Evolutionary conservation across 2,797 vertebrate species (phyloP), one percentile per base, ranked within the genome.

Genomic region (Poeciliopsis paucimaculata): DNA sequence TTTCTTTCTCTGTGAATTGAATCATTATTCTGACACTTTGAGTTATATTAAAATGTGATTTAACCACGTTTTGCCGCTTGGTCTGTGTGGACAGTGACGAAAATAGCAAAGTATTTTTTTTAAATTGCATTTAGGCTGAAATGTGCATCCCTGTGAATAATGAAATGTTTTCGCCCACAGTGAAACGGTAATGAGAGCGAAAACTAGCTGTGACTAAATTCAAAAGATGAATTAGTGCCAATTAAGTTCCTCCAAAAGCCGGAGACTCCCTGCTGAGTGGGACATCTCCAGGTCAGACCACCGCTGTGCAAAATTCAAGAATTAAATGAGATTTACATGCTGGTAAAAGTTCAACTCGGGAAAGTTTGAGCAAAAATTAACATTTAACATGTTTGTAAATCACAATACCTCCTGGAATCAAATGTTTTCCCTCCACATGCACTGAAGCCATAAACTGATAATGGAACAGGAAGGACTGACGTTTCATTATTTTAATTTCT

Each of bases 401-500:
- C 71, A 88, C 90, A 87, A 76, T 16, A 77, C 68, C 80, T 79
- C 66, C 72, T 77, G 62, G 84, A 90, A 87, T 86, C 86, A 86
- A 85, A 80, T 84, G 57, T 73, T 49, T 76, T 76, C 81, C 72
- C 76, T 86, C 81, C 77, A 71, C 66, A 84, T 85, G 82, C 62
- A 9, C 46, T 39, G 73, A 82, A 74, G 81, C 66, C 72, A 36
- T 91, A 88, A 90, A 90, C 82, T 83, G 80, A 91, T 88, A 81
- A 85, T 81, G 84, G 73, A 78, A 80, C 78, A 55, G 81, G 84
- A 79, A 70, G 81, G 77, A 73, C 10, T 75, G 78, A 84, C 78
- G 85, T 90, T 90, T 91, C 84, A 92, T 94, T 91, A 92, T 91
- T 92, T 79, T 86, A 88, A 90, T 91, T 90, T 82, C 77, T 87